These are phyloP conservation scores for Acanthococcus lagerstroemiae DNA, from an alignment of 2,888 invertebrate genomes.

Conservation along the genomic window DNA sequence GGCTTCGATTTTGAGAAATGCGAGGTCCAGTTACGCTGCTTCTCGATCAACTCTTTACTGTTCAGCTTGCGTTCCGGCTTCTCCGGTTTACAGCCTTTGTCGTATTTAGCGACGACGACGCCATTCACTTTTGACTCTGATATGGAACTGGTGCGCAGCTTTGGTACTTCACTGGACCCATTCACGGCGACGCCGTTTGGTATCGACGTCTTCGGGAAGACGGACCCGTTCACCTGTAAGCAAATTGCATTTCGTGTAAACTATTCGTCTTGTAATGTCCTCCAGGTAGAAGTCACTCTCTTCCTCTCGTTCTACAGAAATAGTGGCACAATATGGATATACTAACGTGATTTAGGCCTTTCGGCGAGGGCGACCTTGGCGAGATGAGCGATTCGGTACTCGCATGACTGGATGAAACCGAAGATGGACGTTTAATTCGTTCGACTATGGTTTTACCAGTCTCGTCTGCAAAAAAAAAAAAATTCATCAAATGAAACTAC, in stretches of 20 bases:
- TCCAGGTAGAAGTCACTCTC: too few relatives aligned
- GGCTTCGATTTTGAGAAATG: slow-evolving; percentile 73
- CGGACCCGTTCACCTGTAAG: slow-evolving; percentile 15
- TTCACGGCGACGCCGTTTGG: slow-evolving; percentile 12
- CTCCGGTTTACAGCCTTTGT: slow-evolving; percentile 59
- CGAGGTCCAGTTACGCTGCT: slow-evolving; percentile 85
- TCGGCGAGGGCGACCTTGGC: slow-evolving; percentile 26
- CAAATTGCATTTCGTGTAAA: too few relatives aligned
- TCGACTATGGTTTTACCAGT: slow-evolving; percentile 15
- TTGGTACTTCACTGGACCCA: not conserved
- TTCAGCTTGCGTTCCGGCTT: slow-evolving; percentile 73
- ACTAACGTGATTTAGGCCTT: slow-evolving; percentile 15
- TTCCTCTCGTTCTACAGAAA: too few relatives aligned
- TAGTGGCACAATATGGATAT: too few relatives aligned
- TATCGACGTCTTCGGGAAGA: not conserved
- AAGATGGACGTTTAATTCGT: slow-evolving; percentile 20
- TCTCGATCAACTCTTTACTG: slow-evolving; percentile 77
- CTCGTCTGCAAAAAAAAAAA: not conserved
- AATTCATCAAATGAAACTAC: not conserved
- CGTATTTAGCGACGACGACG: slow-evolving; percentile 40
- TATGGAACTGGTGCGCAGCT: slow-evolving; percentile 8
- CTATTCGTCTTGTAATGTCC: too few relatives aligned
- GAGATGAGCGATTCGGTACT: slow-evolving; percentile 28
- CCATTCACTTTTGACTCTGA: slow-evolving; percentile 19
- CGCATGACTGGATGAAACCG: slow-evolving; percentile 16